Evolutionary conservation across 2,113 vertebrate species (phyloP), one percentile per base, ranked within the genome.

Genomic region (Dryoscopus gambensis): DNA sequence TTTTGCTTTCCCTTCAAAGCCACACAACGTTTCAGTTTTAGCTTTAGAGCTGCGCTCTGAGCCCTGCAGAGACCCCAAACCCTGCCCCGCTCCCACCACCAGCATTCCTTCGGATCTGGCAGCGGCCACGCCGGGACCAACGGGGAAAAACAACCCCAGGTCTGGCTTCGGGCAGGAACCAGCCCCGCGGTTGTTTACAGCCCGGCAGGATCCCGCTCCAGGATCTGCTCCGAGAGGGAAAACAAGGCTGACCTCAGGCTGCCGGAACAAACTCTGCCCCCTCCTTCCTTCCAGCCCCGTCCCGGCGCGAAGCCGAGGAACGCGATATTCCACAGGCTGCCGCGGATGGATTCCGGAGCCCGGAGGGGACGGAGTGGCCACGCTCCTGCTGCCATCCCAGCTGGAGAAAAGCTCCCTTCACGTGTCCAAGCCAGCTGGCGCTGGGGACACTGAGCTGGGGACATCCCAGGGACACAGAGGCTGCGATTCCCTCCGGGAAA

Each of bases 201-300:
- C 42, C 46, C 11, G 11, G 62, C 73, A 31, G 73, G 60, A 69
- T 23, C 74, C 89, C 50, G 55, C 55, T n/a, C 33, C 33, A 8
- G 56, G 56, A 57, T 15, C 56, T 50, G 81, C 76, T 89, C 64
- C 1, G 7, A 50, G 60, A 71, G 70, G 87, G 70, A 96, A 97
- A 90, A 84, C 95, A 92, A 95, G 57, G 35, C 56, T 95, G 93
- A 69, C 71, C 89, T 94, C 44, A 15, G 89, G 67, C 84, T 47
- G 96, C 82, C n/a, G 96, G 74, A 68, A 91, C 13, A 49, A 74
- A 59, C 73, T 77, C 89, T 42, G 74, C 52, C 89, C 88, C 52
- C 75, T 33, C 70, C 76, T 40, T 70, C 71, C 71, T 70, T 24
- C 62, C 79, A 37, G 3, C 27, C 39, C 52, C 55, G 49, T 75